These are phyloP conservation scores for Erythrocercus mccallii DNA, from an alignment of 2,113 vertebrate species.

Conservation along the genomic window DNA sequence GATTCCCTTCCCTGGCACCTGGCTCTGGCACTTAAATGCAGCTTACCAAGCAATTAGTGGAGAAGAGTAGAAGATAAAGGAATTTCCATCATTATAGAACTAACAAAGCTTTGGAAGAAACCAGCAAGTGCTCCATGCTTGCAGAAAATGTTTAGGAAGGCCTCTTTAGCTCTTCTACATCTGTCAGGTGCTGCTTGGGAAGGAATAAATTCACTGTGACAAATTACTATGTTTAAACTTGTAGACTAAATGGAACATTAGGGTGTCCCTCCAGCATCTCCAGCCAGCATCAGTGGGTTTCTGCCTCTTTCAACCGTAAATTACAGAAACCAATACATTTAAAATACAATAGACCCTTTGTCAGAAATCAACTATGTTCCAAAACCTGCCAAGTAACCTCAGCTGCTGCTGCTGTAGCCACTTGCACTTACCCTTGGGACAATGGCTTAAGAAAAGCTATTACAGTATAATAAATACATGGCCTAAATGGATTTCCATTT, in stretches of 20 bases:
- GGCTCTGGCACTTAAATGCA: background rate
- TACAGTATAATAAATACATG: constrained; percentile 4
- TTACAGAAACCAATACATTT: background rate
- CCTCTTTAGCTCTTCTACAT: background rate
- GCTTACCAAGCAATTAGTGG: background rate
- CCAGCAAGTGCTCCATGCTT: background rate
- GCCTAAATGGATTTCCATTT: background rate
- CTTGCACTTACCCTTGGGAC: background rate
- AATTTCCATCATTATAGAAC: background rate
- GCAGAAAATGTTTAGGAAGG: background rate
- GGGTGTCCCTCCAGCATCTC: background rate
- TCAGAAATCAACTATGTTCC: background rate
- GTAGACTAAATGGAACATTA: background rate
- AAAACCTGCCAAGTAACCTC: background rate
- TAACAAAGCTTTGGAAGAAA: background rate
- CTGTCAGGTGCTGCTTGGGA: background rate
- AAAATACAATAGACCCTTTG: background rate
- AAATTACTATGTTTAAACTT: background rate
- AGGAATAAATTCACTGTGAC: background rate
- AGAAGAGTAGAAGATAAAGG: background rate
- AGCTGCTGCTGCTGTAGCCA: background rate
- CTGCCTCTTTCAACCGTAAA: background rate
- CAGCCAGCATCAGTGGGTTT: background rate
- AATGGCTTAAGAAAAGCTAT: background rate
- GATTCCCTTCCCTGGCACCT: background rate